phyloP scores from a whole-genome alignment of 2,888 invertebrate genomes.

The Aleiodes alternator region DNA sequence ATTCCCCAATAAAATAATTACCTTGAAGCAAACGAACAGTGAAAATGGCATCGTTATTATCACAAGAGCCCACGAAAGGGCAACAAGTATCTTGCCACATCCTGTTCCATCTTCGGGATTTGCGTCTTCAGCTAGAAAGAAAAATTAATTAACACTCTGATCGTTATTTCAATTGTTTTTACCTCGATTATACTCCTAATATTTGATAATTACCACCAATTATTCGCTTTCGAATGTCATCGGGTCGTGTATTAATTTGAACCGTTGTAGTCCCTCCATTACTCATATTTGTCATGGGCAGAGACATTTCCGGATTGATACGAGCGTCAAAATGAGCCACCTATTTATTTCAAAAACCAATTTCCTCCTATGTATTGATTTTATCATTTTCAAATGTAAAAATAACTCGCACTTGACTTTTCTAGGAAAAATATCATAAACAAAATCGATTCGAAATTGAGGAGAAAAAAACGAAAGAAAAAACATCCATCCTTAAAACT shows the following conservation, averaged over 20 bases:
- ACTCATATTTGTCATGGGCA: constrained; percentile 67
- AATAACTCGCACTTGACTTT: neutral
- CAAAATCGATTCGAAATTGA: neutral
- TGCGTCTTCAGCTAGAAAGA: constrained; percentile 78
- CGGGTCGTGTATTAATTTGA: constrained; percentile 68
- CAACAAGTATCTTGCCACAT: constrained; percentile 89
- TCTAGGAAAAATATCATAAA: neutral
- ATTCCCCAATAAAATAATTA: constrained; percentile 13
- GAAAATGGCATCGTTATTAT: constrained; percentile 93
- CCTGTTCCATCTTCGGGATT: constrained; percentile 81
- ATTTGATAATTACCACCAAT: constrained; percentile 53
- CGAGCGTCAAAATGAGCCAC: constrained; percentile 67
- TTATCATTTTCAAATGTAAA: neutral
- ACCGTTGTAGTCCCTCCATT: constrained; percentile 66
- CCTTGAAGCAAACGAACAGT: constrained; percentile 93
- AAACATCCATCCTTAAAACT: neutral
- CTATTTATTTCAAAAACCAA: constrained; percentile 50
- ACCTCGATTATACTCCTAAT: neutral
- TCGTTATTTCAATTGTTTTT: neutral
- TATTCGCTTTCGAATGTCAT: constrained; percentile 68
- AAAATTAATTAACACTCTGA: constrained; percentile 4
- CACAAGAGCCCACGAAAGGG: constrained; percentile 89
- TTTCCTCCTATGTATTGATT: neutral
- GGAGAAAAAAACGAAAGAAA: constrained; percentile 3
- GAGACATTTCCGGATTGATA: constrained; percentile 65